Conservation (phyloP, 2,888 invertebrate species). For the Amphipoea lucens region DNA sequence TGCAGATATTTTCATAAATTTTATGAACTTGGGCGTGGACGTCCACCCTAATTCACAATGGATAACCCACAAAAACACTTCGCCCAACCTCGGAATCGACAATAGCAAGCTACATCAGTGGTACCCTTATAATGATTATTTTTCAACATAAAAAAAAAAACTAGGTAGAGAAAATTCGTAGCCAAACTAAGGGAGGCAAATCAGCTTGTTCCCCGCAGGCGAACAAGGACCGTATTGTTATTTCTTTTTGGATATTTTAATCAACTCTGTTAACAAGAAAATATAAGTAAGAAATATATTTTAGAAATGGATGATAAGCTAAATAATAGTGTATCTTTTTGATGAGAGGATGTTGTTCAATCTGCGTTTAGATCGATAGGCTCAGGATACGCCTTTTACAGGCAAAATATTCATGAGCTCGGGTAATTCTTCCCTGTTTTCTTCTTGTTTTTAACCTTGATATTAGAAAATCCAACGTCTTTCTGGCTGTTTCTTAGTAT, state of each 20-base stretch:
- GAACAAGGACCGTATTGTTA: conserved; percentile 58
- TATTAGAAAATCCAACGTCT: background rate
- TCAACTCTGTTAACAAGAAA: conserved; percentile 50
- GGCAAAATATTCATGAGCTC: conserved; percentile 37
- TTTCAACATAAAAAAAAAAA: conserved; percentile 42
- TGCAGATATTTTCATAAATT: too few relatives aligned
- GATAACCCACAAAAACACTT: too few relatives aligned
- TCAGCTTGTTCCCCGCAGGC: conserved; percentile 64
- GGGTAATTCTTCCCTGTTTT: conserved; percentile 11
- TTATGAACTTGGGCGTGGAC: too few relatives aligned
- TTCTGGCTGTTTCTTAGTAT: background rate
- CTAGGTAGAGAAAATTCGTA: conserved; percentile 45
- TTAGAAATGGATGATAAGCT: conserved; percentile 34
- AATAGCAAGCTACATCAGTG: background rate
- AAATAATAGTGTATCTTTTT: conserved; percentile 31
- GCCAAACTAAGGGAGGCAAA: conserved; percentile 57
- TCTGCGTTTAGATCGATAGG: conserved; percentile 28
- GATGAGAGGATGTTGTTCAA: conserved; percentile 34
- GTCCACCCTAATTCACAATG: too few relatives aligned
- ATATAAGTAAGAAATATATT: conserved; percentile 44
- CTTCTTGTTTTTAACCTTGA: background rate
- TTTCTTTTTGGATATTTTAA: conserved; percentile 61
- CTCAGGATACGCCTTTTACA: conserved; percentile 5
- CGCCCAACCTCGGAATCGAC: too few relatives aligned
- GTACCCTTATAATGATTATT: conserved; percentile 22